Evolutionary conservation across 1,140 invertebrate genomes (phyloP).

Genomic region (Fopius arisanus): DNA sequence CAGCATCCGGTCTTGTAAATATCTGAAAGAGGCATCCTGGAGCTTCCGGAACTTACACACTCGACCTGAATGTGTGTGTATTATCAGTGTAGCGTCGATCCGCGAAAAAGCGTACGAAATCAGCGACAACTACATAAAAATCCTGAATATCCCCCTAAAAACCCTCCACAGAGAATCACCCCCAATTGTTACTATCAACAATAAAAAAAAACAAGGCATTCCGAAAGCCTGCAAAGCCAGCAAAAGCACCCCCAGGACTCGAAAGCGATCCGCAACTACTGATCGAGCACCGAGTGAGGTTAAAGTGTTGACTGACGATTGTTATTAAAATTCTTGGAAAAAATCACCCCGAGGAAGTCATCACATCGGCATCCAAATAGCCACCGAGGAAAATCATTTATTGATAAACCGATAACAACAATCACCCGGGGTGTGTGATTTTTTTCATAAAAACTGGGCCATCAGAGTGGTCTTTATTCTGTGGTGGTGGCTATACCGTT

Average conservation of each 20-base stretch:
- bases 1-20: background rate
- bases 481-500: slow-evolving; percentile 34
- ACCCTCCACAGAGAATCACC: background rate
- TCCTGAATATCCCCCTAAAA: background rate
- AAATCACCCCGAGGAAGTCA: too few species aligned
- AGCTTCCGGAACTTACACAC: background rate
- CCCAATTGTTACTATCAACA: background rate
- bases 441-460: background rate
- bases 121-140: background rate
- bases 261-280: background rate
- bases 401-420: background rate
- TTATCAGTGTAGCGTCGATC: background rate
- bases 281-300: background rate
- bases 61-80: background rate
- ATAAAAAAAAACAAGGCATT: background rate
- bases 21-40: background rate
- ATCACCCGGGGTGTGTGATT: background rate
- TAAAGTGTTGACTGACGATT: background rate
- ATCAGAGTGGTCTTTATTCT: background rate
- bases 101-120: background rate
- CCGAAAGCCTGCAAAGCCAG: too few species aligned
- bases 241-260: too few species aligned
- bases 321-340: too few species aligned
- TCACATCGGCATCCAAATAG: too few species aligned
- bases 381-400: too few species aligned